Evolutionary conservation across 2,113 vertebrate species (phyloP).

Genomic region (Bos taurus): DNA sequence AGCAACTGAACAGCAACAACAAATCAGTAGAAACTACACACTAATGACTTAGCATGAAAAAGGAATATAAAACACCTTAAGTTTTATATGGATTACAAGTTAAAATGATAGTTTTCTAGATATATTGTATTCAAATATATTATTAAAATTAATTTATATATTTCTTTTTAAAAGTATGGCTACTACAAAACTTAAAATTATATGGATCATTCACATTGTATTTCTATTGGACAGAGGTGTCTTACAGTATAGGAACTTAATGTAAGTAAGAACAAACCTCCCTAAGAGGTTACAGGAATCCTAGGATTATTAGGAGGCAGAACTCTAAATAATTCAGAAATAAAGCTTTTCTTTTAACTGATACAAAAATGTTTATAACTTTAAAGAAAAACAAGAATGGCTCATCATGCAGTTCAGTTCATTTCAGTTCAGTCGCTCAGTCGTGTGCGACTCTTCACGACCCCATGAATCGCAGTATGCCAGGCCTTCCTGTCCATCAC

Average conservation of each 20-base stretch:
- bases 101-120: background rate
- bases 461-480: no score
- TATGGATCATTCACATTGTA: background rate
- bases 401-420: background rate
- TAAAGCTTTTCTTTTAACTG: background rate
- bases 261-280: no score
- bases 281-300: background rate
- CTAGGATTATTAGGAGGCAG: background rate
- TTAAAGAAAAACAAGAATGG: background rate
- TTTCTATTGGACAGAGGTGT: background rate
- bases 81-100: background rate
- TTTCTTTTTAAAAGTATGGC: background rate
- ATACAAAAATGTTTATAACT: background rate
- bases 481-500: no score
- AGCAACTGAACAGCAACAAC: background rate
- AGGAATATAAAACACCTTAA: background rate
- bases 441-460: no score
- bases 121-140: background rate
- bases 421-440: no score
- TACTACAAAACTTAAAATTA: background rate
- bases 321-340: background rate
- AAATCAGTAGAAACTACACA: background rate
- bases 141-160: background rate
- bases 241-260: background rate
- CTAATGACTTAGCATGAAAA: background rate